These are phyloP conservation scores for Stenichneumon culpator DNA, from an alignment of 2,888 invertebrate species.

Conservation along the genomic window DNA sequence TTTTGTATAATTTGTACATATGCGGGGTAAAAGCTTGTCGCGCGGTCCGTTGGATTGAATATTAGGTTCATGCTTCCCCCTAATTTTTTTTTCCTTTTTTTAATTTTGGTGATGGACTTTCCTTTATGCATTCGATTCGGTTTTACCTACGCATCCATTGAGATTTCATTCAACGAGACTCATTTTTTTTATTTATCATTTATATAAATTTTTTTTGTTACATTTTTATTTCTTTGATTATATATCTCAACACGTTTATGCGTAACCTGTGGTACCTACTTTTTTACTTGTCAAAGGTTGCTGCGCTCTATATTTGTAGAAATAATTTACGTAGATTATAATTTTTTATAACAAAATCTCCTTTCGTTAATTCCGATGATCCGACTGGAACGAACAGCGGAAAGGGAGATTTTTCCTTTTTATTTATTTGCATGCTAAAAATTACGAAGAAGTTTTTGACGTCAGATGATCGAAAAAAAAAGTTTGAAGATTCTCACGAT, in stretches of 20 bases:
- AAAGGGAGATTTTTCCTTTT: slow-evolving; percentile 56
- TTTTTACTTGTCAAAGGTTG: slow-evolving; percentile 85
- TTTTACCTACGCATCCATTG: slow-evolving; percentile 61
- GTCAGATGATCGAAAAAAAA: slow-evolving; percentile 21
- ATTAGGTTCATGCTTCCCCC: slow-evolving; percentile 45
- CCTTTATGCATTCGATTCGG: slow-evolving; percentile 53
- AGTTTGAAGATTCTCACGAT: slow-evolving; percentile 15
- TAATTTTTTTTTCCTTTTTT: slow-evolving; percentile 55
- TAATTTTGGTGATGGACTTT: slow-evolving; percentile 82
- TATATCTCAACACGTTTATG: slow-evolving; percentile 61
- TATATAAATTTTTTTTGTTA: slow-evolving; percentile 44
- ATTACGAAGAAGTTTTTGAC: slow-evolving; percentile 22
- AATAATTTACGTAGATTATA: slow-evolving; percentile 71
- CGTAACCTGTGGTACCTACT: slow-evolving; percentile 82
- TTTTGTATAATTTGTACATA: slow-evolving; percentile 43
- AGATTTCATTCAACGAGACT: slow-evolving; percentile 45
- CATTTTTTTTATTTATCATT: slow-evolving; percentile 43
- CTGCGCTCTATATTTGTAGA: slow-evolving; percentile 79
- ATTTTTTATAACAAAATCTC: slow-evolving; percentile 58
- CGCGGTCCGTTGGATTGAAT: slow-evolving; percentile 45
- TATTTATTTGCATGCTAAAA: slow-evolving; percentile 40
- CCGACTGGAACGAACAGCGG: slow-evolving; percentile 30
- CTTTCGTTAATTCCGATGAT: slow-evolving; percentile 55
- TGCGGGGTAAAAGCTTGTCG: slow-evolving; percentile 27
- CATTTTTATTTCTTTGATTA: slow-evolving; percentile 25